phyloP scores from a whole-genome alignment of 2,797 vertebrate genomes.

The Rhabdomys pumilio region DNA sequence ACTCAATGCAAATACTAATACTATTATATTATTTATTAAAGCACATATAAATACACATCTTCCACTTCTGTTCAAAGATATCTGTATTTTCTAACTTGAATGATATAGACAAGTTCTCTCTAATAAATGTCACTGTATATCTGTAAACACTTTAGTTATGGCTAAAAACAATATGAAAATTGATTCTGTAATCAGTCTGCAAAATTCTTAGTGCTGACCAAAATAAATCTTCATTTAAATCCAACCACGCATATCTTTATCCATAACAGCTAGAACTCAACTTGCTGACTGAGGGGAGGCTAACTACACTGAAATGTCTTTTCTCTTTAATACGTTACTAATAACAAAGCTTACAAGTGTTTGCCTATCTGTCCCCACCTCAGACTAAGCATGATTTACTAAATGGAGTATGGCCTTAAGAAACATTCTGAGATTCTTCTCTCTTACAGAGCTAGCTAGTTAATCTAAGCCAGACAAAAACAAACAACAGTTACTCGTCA shows the following conservation, averaged over 20 bases:
- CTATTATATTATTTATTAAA: slow-evolving; percentile 27
- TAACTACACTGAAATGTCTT: slow-evolving; percentile 25
- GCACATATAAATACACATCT: neutral
- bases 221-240: slow-evolving; percentile 55
- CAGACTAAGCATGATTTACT: slow-evolving; percentile 13
- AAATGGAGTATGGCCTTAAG: slow-evolving; percentile 7
- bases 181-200: slow-evolving; percentile 13
- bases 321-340: slow-evolving; percentile 41
- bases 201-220: neutral
- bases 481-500: neutral
- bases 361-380: neutral
- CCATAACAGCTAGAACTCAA: slow-evolving; percentile 24
- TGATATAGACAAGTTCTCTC: neutral
- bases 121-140: slow-evolving; percentile 56
- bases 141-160: slow-evolving; percentile 36
- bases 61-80: slow-evolving; percentile 33
- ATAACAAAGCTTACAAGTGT: slow-evolving; percentile 16
- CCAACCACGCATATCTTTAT: neutral
- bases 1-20: neutral
- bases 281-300: slow-evolving; percentile 2
- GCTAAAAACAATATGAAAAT: neutral
- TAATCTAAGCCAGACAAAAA: slow-evolving; percentile 24
- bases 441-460: neutral
- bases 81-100: slow-evolving; percentile 57
- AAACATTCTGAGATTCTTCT: slow-evolving; percentile 25